Base-by-base conservation (phyloP, 2,797 vertebrate species). In the Coendou prehensilis region DNA sequence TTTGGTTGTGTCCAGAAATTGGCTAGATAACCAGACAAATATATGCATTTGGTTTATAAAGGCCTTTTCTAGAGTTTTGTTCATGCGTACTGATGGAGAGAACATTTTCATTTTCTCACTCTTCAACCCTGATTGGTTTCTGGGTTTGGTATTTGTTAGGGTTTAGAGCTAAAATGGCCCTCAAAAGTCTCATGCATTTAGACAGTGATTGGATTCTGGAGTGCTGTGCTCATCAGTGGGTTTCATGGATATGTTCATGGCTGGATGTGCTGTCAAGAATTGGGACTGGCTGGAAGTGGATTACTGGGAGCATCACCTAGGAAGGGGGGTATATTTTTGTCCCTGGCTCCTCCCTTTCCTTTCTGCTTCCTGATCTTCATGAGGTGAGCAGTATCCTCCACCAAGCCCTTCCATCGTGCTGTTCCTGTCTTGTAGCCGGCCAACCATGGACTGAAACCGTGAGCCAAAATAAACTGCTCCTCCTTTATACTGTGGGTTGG, bases 81-180 rank as follows among this genome's bases (percentile, higher is more conserved):
- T 20, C 5, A 2, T 5, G 4, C 4, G 15, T 5, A 2, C 1
- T 0, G 11, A 41, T 41, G 37, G 37, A 28, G 30, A 33, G 8
- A 37, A 63, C 1, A 0, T n/a, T 1, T 15, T 23, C 11, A 0
- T n/a, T 15, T 11, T 59, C 41, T 50, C 54, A 11, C 71, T 9
- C 13, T 30, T 23, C 64, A 45, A 57, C 17, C 89, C 41, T 10
- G 28, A 3, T 9, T 67, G 18, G 0, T 2, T 17, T 37, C 5
- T 9, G 13, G 2, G 0, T 8, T 59, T 30, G 28, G 13, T 33
- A 4, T 45, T 45, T 45, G 41, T 73, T 45, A 73, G 9, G 20
- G 41, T 45, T 37, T 45, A 73, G 4, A 73, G 45, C 41, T 45
- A 45, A 14, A 45, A 26, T 26, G 41, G 22, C 71, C 37, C 71